Base-by-base conservation (phyloP, 2,888 invertebrate species). In the Leptura quadrifasciata region DNA sequence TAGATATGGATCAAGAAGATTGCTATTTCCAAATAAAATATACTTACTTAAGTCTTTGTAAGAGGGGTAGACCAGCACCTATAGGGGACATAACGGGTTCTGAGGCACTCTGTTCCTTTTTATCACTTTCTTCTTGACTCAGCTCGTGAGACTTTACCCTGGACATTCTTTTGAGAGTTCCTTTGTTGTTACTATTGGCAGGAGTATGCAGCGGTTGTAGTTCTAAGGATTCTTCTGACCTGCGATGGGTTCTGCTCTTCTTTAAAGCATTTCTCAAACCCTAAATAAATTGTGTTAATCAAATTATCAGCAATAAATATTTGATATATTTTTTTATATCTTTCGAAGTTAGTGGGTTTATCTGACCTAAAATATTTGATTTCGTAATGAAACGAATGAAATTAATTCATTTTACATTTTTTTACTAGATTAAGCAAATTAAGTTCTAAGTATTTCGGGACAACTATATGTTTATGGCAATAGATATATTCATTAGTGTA, bases 1-100 rank as follows among this genome's bases (percentile, higher is more conserved):
- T n/a, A n/a, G n/a, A n/a, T 79, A 78, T 63, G 77, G 77, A 79
- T 47, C 63, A 67, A 20, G 79, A 35, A 47, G 73, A n/a, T n/a
- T n/a, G n/a, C n/a, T n/a, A n/a, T n/a, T n/a, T n/a, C n/a, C n/a
- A n/a, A n/a, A n/a, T n/a, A 31, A 31, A 24, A 27, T 21, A 52
- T 52, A 60, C 71, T 63, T 82, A 88, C 88, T 88, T 94, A 68
- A 97, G 89, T 74, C 96, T 91, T 57, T 95, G 93, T 9, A 97
- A 89, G 27, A 97, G 89, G 0, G 96, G 97, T 71, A 96, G 89
- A 0, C 97, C 97, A 4, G 96, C 96, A 55, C 96, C 96, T 77
- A 96, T 92, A 0, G 95, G 95, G 68, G 95, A 95, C 6, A 89
- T 89, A 1, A 89, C 88, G 0, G 83, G 79, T 84, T 86, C 77